phyloP scores from a whole-genome alignment of 2,888 invertebrate species.

The Deilephila elpenor region DNA sequence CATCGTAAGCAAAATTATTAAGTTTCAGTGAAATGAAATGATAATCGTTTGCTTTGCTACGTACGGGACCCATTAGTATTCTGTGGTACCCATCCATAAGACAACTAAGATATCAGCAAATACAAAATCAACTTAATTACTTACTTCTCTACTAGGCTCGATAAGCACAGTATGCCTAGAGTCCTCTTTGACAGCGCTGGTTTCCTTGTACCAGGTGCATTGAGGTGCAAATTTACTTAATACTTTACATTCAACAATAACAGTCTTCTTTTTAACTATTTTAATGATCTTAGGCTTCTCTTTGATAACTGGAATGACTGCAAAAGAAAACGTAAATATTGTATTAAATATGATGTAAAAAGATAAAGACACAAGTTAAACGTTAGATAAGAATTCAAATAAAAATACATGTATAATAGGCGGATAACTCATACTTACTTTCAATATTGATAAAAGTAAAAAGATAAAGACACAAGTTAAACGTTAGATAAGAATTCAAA shows the following conservation, averaged over 20 bases:
- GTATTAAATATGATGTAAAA: not conserved
- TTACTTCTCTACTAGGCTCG: conserved; percentile 91
- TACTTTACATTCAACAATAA: conserved; percentile 96
- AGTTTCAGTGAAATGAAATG: too few species aligned
- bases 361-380: conserved; percentile 24
- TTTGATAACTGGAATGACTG: conserved; percentile 96
- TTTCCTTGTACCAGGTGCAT: conserved; percentile 97
- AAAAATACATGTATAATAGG: not conserved
- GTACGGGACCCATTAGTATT: too few species aligned
- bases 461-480: conserved; percentile 24
- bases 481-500: not conserved
- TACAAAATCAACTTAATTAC: conserved; percentile 40
- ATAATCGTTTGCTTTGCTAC: not conserved
- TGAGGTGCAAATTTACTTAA: conserved; percentile 97
- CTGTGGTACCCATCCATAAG: too few species aligned
- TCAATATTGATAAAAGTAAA: too few species aligned
- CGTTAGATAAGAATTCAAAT: not conserved
- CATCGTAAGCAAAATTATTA: too few species aligned
- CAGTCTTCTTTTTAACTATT: conserved; percentile 95
- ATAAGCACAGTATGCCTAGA: conserved; percentile 90
- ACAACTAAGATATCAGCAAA: not conserved
- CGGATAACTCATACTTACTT: conserved; percentile 86
- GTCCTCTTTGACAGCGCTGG: conserved; percentile 90
- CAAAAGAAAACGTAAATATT: conserved; percentile 39
- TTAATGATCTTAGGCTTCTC: conserved; percentile 96